These are phyloP conservation scores for Drosophila rufa DNA, from an alignment of 1,140 invertebrate genomes.

Conservation along the genomic window DNA sequence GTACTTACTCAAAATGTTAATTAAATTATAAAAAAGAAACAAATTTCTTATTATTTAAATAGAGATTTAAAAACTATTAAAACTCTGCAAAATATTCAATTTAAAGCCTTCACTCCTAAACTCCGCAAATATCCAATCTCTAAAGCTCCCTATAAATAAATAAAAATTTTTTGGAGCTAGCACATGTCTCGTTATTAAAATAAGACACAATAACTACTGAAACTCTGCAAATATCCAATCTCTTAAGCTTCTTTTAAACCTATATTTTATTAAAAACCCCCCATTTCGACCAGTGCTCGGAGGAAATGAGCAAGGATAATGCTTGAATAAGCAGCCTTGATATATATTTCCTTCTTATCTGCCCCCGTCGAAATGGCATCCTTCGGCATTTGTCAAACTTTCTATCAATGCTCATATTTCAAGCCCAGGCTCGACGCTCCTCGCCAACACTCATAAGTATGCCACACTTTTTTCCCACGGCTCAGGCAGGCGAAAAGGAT, in stretches of 20 bases:
- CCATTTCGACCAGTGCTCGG: constrained; percentile 7
- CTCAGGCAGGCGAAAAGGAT: constrained; percentile 21
- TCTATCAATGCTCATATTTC: constrained; percentile 76
- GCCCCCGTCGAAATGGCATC: constrained; percentile 25
- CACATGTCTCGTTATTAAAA: neutral
- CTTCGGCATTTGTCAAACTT: constrained; percentile 69
- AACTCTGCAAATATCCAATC: neutral
- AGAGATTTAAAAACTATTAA: neutral
- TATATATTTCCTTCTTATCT: constrained; percentile 8
- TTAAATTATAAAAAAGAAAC: neutral
- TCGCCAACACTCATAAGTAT: constrained; percentile 64
- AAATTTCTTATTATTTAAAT: neutral
- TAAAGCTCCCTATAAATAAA: neutral
- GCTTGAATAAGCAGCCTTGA: constrained; percentile 45
- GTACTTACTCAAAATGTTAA: neutral
- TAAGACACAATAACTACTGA: neutral
- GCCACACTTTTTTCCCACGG: constrained; percentile 75
- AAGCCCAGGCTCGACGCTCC: constrained; percentile 42
- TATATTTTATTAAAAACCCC: neutral
- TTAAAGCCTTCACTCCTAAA: neutral
- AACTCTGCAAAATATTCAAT: neutral
- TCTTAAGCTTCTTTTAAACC: neutral
- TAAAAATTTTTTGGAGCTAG: too few relatives aligned
- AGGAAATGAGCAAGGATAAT: constrained; percentile 52
- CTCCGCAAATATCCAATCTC: neutral